These are phyloP conservation scores for Maccullochella peelii DNA, from an alignment of 2,113 vertebrate species.

Conservation along the genomic window DNA sequence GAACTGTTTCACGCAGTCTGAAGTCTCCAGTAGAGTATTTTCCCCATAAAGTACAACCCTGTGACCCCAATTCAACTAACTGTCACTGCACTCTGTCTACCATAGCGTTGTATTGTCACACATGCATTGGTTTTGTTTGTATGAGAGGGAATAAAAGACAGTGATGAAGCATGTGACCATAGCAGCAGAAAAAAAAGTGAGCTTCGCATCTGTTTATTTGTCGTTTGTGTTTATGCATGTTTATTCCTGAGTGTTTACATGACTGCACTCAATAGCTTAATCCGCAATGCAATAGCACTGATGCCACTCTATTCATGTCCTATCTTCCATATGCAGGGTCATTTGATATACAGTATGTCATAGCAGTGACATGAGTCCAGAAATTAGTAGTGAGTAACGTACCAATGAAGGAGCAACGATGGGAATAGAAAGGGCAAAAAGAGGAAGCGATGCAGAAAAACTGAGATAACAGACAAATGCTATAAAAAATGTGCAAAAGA, in stretches of 20 bases:
- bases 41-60: not conserved
- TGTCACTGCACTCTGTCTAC: constrained; percentile 1
- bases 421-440: not conserved
- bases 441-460: not conserved
- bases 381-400: constrained; percentile 55
- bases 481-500: not conserved
- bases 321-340: not conserved
- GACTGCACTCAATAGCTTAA: constrained; percentile 12
- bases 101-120: not conserved
- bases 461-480: not conserved
- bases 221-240: constrained; percentile 17
- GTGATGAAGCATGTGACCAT: not conserved
- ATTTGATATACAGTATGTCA: constrained; percentile 16
- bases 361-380: constrained; percentile 35
- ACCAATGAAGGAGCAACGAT: constrained; percentile 2
- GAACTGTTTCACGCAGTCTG: not conserved
- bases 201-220: constrained; percentile 17
- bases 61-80: constrained; percentile 16
- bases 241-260: constrained; percentile 10
- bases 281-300: not conserved
- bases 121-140: not conserved
- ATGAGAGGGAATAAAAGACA: not conserved
- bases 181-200: not conserved
- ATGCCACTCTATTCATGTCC: not conserved
- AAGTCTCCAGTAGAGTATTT: not conserved